These are phyloP conservation scores for Aplysia californica DNA, from an alignment of 1,140 invertebrate species.

Conservation along the genomic window DNA sequence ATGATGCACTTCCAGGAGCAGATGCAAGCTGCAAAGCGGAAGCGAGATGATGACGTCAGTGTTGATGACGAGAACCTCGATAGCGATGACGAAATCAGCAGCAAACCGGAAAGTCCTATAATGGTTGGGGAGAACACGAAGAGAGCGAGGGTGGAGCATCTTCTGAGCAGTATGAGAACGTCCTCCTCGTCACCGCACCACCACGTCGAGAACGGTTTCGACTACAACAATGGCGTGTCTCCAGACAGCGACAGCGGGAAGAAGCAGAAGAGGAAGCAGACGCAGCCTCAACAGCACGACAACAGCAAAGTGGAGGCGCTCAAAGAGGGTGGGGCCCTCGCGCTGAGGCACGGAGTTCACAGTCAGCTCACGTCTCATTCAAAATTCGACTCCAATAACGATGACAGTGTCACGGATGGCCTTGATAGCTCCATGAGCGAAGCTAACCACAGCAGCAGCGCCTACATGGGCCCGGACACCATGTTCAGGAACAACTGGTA, in stretches of 20 bases:
- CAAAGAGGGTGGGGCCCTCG: conserved; percentile 13
- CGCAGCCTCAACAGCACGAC: conserved; percentile 95
- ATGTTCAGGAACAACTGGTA: conserved; percentile 7
- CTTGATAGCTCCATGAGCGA: neutral
- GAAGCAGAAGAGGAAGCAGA: conserved; percentile 96
- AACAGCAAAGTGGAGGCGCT: conserved; percentile 73
- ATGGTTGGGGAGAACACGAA: neutral
- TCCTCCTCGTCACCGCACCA: neutral
- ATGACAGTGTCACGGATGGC: neutral
- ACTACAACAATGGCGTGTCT: conserved; percentile 6
- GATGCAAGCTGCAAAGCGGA: conserved; percentile 6
- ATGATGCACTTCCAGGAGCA: conserved; percentile 11
- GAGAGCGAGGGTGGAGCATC: neutral
- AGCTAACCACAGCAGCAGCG: neutral
- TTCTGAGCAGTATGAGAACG: neutral
- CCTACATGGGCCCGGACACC: neutral
- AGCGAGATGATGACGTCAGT: conserved; percentile 22
- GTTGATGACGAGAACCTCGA: neutral
- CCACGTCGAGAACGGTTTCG: neutral
- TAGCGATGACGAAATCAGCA: neutral
- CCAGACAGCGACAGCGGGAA: conserved; percentile 68
- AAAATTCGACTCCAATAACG: neutral
- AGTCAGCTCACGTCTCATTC: too few relatives aligned
- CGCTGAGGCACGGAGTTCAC: conserved; percentile 24
- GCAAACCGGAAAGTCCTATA: neutral